Conservation (phyloP, 2,888 invertebrate genomes). For the Bruchidius siliquastri region DNA sequence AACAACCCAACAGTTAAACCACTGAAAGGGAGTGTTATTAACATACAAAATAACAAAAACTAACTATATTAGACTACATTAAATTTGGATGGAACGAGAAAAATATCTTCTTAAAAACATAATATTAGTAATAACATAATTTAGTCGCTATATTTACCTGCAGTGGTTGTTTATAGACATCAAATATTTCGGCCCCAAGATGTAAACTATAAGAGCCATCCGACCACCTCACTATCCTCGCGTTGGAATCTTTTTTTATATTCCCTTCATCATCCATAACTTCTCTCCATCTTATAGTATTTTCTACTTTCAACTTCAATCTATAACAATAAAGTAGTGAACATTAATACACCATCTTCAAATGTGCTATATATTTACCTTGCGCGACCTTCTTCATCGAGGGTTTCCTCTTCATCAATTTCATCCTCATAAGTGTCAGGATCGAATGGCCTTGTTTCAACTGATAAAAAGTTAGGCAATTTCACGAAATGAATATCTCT, state of each 20-base stretch:
- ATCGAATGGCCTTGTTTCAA: constrained; percentile 96
- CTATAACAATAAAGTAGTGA: constrained; percentile 45
- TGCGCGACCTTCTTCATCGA: constrained; percentile 96
- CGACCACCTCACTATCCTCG: constrained; percentile 93
- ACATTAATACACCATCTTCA: background rate
- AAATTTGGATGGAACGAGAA: too few species aligned
- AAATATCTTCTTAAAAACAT: too few species aligned
- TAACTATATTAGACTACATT: too few species aligned
- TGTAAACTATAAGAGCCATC: constrained; percentile 97
- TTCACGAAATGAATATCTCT: constrained; percentile 93
- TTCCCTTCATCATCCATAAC: constrained; percentile 77
- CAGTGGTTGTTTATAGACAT: constrained; percentile 90
- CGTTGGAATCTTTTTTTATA: constrained; percentile 85
- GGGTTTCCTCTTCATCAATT: constrained; percentile 95
- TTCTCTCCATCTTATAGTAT: constrained; percentile 94
- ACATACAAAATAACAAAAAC: too few species aligned
- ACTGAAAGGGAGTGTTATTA: too few species aligned
- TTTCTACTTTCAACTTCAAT: constrained; percentile 90
- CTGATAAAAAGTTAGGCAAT: constrained; percentile 95
- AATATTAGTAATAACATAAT: too few species aligned
- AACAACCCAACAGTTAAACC: too few species aligned
- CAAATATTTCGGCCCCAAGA: constrained; percentile 95
- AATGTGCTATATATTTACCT: constrained; percentile 48
- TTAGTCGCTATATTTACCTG: constrained; percentile 53
- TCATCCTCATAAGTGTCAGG: constrained; percentile 95